These are phyloP conservation scores for Acanthis flammea DNA, from an alignment of 2,797 vertebrate species.

Conservation along the genomic window DNA sequence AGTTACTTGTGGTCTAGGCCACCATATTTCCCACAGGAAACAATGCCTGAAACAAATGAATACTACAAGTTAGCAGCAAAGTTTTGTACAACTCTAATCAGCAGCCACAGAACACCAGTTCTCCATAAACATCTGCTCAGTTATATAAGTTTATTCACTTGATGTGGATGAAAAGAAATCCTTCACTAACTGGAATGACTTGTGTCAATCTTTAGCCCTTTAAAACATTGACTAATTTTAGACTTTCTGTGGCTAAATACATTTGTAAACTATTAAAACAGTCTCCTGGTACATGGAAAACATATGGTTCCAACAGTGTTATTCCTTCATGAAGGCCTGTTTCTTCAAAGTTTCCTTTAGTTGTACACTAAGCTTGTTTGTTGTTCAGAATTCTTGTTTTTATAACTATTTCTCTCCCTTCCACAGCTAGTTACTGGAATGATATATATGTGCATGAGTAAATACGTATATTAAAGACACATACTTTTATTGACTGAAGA, in stretches of 20 bases:
- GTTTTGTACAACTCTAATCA: background rate
- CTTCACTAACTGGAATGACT: constrained; percentile 58
- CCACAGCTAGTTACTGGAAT: constrained; percentile 38
- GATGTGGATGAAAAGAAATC: constrained; percentile 55
- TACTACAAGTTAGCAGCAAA: background rate
- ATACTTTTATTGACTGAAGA: background rate
- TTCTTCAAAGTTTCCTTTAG: constrained; percentile 50
- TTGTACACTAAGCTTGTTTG: constrained; percentile 37
- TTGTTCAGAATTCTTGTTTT: constrained; percentile 35
- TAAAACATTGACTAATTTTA: constrained; percentile 71
- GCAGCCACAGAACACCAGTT: background rate
- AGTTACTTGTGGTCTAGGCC: background rate
- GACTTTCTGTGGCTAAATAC: constrained; percentile 62
- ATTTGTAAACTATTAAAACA: constrained; percentile 69
- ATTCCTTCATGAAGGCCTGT: constrained; percentile 45
- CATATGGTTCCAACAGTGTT: constrained; percentile 66
- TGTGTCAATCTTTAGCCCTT: constrained; percentile 53
- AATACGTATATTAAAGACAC: background rate
- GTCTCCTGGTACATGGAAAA: constrained; percentile 50
- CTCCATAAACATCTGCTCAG: background rate
- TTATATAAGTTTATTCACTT: constrained; percentile 40
- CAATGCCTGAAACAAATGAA: background rate
- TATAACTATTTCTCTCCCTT: constrained; percentile 32
- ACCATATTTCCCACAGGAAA: background rate
- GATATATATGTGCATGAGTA: background rate